Evolutionary conservation across 2,113 vertebrate species (phyloP), one percentile per base, ranked within the genome.

Genomic region (Nibea coibor): DNA sequence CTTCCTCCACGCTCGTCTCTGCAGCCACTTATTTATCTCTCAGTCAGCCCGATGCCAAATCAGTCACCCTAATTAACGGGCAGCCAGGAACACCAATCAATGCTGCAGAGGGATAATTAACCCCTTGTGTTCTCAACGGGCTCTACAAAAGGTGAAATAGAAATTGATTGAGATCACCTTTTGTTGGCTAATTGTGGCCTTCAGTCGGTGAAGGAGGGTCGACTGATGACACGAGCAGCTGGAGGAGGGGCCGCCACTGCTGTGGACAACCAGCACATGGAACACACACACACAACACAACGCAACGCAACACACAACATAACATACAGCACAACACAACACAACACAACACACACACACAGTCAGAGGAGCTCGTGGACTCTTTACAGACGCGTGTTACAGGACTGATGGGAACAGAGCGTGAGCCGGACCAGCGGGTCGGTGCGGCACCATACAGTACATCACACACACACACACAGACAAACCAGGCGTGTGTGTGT

Each of bases 41-140:
- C 81, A 78, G 72, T 82, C 77, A 64, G 75, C 22, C 71, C 1
- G 48, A 50, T 4, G 66, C 56, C 82, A 80, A 86, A 91, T 89
- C 89, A 86, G 57, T 90, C 91, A 91, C 50, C 45, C 86, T 93
- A 93, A 93, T 93, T 91, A 92, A 90, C 81, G 73, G 77, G 75
- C 75, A 39, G 64, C 11, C 0, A 77, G 80, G 35, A 83, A 85
- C 84, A 65, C 50, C 85, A 53, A 82, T 93, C 88, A 67, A 93
- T 90, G 67, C 78, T 6, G 75, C 75, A 31, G 57, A 22, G 79
- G 72, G 83, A 75, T 81, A 77, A 89, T 93, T 92, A 93, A 93
- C 91, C 90, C 88, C 82, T 87, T 58, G 68, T 71, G 80, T 84
- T 87, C 79, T 68, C 70, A 58, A 72, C 75, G 28, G 28, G 51